Percentiles rank a stretch among this genome's conserved stretches.
phyloP scores from a whole-genome alignment of 2,888 invertebrate species.

The Eumerus sabulonum region DNA sequence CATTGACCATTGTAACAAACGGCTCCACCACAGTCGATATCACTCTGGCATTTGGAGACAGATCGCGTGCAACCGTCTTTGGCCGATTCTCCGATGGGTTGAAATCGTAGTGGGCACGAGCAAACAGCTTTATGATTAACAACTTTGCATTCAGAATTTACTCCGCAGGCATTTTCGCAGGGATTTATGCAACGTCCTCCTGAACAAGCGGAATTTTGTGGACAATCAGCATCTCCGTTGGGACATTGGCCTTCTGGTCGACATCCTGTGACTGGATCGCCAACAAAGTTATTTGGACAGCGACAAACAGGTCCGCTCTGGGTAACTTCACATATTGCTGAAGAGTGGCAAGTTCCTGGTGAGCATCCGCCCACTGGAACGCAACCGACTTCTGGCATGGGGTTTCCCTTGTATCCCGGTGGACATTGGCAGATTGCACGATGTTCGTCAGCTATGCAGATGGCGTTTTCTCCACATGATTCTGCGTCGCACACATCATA shows the following conservation, averaged over 20 bases:
- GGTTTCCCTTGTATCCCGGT: slow-evolving; percentile 89
- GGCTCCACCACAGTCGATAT: slow-evolving; percentile 88
- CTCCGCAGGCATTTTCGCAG: slow-evolving; percentile 89
- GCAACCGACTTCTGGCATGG: slow-evolving; percentile 91
- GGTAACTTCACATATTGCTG: slow-evolving; percentile 87
- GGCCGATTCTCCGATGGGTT: slow-evolving; percentile 82
- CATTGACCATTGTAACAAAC: slow-evolving; percentile 91
- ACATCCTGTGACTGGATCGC: slow-evolving; percentile 90
- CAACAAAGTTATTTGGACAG: slow-evolving; percentile 87
- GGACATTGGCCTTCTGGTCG: slow-evolving; percentile 87
- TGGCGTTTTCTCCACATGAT: slow-evolving; percentile 91
- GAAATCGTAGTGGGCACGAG: slow-evolving; percentile 87
- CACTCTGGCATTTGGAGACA: slow-evolving; percentile 83
- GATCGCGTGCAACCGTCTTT: slow-evolving; percentile 87
- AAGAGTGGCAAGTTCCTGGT: slow-evolving; percentile 89
- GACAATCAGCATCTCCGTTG: slow-evolving; percentile 87
- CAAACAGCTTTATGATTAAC: slow-evolving; percentile 88
- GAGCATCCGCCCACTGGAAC: slow-evolving; percentile 85
- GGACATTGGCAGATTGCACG: slow-evolving; percentile 91
- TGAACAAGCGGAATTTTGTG: slow-evolving; percentile 85
- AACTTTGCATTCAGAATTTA: slow-evolving; percentile 90
- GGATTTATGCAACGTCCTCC: slow-evolving; percentile 88
- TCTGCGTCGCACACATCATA: slow-evolving; percentile 89
- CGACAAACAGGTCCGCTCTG: slow-evolving; percentile 86
- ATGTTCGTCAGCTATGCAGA: slow-evolving; percentile 92